These are phyloP conservation scores for Platysternon megacephalum DNA, from an alignment of 2,113 vertebrate species.

Conservation along the genomic window DNA sequence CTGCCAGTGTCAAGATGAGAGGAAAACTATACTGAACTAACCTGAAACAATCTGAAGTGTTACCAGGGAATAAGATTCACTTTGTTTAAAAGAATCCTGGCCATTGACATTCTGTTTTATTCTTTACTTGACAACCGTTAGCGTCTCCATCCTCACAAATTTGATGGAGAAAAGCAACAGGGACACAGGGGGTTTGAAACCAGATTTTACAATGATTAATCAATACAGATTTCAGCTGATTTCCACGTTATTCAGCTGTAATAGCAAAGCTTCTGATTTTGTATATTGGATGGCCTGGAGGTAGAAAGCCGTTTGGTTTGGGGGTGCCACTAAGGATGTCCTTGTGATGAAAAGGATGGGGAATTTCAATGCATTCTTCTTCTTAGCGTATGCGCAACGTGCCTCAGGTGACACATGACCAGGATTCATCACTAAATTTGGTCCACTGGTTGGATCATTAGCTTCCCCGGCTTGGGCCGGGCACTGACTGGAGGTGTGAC, in stretches of 20 bases:
- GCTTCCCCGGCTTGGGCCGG: too few relatives aligned
- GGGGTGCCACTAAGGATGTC: background rate
- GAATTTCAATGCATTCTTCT: background rate
- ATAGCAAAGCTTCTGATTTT: background rate
- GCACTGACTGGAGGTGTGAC: too few relatives aligned
- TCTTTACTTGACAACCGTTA: background rate
- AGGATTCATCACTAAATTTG: too few relatives aligned
- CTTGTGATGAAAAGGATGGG: conserved; percentile 11
- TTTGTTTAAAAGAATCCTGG: fast-evolving
- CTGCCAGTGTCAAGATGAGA: fast-evolving
- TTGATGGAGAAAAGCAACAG: fast-evolving
- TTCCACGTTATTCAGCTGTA: background rate
- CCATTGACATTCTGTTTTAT: fast-evolving
- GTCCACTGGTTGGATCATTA: too few relatives aligned
- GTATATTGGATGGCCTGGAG: background rate
- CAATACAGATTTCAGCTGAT: background rate
- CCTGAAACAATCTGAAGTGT: fast-evolving
- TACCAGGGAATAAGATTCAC: fast-evolving
- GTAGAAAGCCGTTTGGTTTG: background rate
- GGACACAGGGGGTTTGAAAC: background rate
- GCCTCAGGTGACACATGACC: too few relatives aligned
- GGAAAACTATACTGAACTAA: background rate
- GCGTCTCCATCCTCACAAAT: background rate
- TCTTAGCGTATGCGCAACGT: too few relatives aligned
- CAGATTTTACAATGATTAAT: background rate